Evolutionary conservation across 2,797 vertebrate genomes (phyloP).

Genomic region (Helarctos malayanus): DNA sequence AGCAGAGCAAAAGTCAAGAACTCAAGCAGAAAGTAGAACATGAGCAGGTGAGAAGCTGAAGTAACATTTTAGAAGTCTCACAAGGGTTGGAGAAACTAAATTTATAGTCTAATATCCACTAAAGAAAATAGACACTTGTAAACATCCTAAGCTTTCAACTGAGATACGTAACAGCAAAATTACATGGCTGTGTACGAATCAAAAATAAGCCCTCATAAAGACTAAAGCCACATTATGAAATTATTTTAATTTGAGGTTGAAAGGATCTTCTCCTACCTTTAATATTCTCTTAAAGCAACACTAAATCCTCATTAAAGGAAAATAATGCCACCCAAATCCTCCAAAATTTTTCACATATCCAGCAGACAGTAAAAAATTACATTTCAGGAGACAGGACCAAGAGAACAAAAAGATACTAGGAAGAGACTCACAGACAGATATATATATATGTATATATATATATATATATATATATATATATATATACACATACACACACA

Average conservation of each 20-base stretch:
- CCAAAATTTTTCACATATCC: background rate
- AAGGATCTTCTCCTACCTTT: background rate
- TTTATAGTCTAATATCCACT: background rate
- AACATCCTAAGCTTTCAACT: background rate
- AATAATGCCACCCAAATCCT: background rate
- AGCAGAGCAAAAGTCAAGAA: background rate
- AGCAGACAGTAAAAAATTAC: background rate
- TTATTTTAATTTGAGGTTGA: background rate
- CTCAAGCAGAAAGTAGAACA: background rate
- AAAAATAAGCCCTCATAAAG: background rate
- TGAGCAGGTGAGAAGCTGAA: background rate
- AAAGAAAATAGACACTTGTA: background rate
- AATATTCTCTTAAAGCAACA: background rate
- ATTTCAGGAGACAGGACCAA: background rate
- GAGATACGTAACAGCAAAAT: background rate
- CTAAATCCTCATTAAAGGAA: conserved; percentile 1
- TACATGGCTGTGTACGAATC: background rate
- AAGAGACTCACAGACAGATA: background rate
- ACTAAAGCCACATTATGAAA: background rate
- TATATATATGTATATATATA: background rate
- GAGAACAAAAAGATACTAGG: background rate
- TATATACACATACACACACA: background rate
- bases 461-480: too few relatives aligned
- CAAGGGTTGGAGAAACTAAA: background rate
- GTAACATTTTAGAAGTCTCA: background rate